These are phyloP conservation scores for Ascaphus truei DNA, from an alignment of 2,113 vertebrate species.

Conservation along the genomic window DNA sequence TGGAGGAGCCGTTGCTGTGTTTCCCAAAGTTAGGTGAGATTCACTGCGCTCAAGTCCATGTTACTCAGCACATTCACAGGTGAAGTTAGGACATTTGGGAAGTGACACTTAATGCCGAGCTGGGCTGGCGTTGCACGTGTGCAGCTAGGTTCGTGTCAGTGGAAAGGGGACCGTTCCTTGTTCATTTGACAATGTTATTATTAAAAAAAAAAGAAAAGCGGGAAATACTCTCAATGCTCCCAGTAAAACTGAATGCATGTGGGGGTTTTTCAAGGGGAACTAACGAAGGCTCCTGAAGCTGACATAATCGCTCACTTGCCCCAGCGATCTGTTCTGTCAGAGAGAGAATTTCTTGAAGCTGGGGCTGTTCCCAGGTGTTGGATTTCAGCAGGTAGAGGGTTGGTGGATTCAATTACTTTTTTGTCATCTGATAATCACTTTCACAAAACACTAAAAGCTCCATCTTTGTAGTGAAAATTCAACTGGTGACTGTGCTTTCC, in stretches of 20 bases:
- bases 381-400: no score
- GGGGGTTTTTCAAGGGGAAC: background rate
- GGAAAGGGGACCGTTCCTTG: constrained; percentile 6
- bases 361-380: no score
- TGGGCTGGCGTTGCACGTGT: constrained; percentile 1
- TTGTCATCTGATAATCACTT: no score
- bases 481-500: no score
- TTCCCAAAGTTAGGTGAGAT: no score
- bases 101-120: background rate
- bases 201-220: no score
- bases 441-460: no score
- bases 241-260: background rate
- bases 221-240: no score
- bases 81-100: constrained; percentile 14
- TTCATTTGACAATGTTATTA: constrained; percentile 50
- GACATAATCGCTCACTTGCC: background rate
- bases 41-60: background rate
- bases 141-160: constrained; percentile 10
- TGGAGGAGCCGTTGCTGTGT: no score
- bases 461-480: no score
- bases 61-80: background rate
- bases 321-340: background rate
- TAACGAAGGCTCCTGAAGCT: background rate
- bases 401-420: no score
- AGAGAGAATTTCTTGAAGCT: background rate